Evolutionary conservation across 1,140 invertebrate species (phyloP), one percentile per base, ranked within the genome.

Genomic region (Patella vulgata): DNA sequence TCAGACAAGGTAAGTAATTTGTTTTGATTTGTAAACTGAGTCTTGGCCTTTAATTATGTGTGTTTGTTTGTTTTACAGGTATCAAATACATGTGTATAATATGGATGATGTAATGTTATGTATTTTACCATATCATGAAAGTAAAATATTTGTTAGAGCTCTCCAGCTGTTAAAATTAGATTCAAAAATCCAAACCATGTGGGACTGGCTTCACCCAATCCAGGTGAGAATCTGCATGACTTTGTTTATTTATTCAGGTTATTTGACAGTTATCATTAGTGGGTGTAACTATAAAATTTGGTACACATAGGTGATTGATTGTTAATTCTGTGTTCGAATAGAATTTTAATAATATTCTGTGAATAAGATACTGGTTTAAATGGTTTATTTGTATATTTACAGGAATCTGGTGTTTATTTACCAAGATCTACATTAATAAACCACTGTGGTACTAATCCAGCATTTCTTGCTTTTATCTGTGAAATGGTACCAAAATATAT

Each of bases 51-150:
- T n/a, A n/a, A n/a, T n/a, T n/a, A n/a, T n/a, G n/a, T n/a, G n/a
- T n/a, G n/a, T n/a, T n/a, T n/a, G n/a, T 73, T 69, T 74, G 39
- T 27, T 58, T 54, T 68, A 19, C 66, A 89, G 95, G 73, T 97
- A 91, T 81, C 89, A 91, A 48, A 91, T 98, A 63, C 92, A 98
- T 74, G 86, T 92, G 51, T 97, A 91, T 78, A 97, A 97, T 78
- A 88, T 89, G 57, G 89, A 92, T 78, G 88, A 90, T 1, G 88
- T 96, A 36, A 84, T 98, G 63, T 86, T 90, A 63, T 85, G 93
- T 42, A 90, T 94, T 54, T 78, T 98, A 43, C 95, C 96, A 0
- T 97, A 96, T 79, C 93, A 97, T 83, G 92, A 96, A 72, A 94
- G 93, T 19, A 91, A 91, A 63, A 91, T 92, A 52, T 98, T 98